Base-by-base conservation (phyloP, 2,888 invertebrate species). In the Exocentrus adspersus region DNA sequence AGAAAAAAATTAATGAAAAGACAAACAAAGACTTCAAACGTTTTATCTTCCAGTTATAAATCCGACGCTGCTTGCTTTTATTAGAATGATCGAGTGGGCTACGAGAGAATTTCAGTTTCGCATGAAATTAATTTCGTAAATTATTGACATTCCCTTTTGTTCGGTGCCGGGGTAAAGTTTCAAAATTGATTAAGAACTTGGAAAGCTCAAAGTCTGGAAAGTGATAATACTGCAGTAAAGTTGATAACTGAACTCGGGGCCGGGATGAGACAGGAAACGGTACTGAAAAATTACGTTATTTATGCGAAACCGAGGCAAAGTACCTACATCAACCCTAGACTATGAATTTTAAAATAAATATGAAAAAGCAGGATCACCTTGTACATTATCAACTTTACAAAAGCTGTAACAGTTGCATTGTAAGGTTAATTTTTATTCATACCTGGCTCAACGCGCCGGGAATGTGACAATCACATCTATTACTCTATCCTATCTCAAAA, bases 11-110 rank as follows among this genome's bases (percentile, higher is more conserved):
- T 57, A 50, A 62, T 58, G 52, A 63, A 57, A 52, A 57, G 56
- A 58, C 62, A 66, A 66, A 66, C 50, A 62, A 60, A 52, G 60
- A 63, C 66, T 63, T 63, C 66, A 66, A 66, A 66, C 48, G 32
- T 12, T 41, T 46, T 57, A 17, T 62, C 51, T 62, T 20, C 42
- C 9, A 19, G 51, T 60, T 43, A 56, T 58, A 51, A 60, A 64
- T 60, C 37, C 52, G 16, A 41, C 45, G 60, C 53, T 16, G 48
- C 24, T 53, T 46, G 51, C 9, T 57, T 43, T 62, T 57, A 58
- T 62, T 62, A 62, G 60, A 56, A 51, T 32, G 52, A 50, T 48
- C 32, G 54, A 12, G 17, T 28, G 43, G 37, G 41, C 45, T 51
- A n/a, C n/a, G n/a, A 30, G 45, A 7, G 45, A 24, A 37, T n/a